Evolutionary conservation across 2,888 invertebrate species (phyloP), one percentile per base, ranked within the genome.

Genomic region (Odontocolon sp.): DNA sequence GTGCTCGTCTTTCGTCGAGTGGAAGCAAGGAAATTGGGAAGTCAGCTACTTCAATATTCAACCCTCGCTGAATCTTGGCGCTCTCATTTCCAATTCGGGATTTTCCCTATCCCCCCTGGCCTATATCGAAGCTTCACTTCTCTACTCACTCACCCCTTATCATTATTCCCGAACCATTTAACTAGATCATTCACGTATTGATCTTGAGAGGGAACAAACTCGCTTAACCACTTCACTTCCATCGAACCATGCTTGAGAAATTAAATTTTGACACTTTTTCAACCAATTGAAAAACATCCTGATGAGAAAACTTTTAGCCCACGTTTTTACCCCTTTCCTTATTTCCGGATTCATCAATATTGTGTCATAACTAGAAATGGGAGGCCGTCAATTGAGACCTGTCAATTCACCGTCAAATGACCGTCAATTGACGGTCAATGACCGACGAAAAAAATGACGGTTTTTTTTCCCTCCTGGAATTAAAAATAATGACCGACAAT

Each of bases 21-120:
- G 56, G 45, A 36, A 47, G 42, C 47, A 45, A 50, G 63, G 28
- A 77, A 69, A 72, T 64, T 69, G 77, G 68, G 72, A 77, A 72
- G 71, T 79, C 75, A 77, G 59, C 75, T 66, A 67, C 79, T 71
- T 68, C 76, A 78, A 77, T 79, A 77, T 73, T 72, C 72, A 54
- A 72, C 56, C 69, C 72, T 72, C 72, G 47, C 52, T 64, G 45
- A 68, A 59, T 72, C 70, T 67, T 70, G 66, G 40, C 72, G 76
- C 45, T 63, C 64, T 71, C 52, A 75, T 72, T 78, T 67, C 50
- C 56, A 68, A 68, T 57, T 40, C 52, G 66, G 42, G 50, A 50
- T 47, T 23, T 42, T 26, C 14, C 11, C 16, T 3, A 14, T 28
- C 3, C 59, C 50, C 16, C 47, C 23, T 28, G 3, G 23, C 33